Evolutionary conservation across 2,888 invertebrate species (phyloP).

Genomic region (Bombylius discolor): DNA sequence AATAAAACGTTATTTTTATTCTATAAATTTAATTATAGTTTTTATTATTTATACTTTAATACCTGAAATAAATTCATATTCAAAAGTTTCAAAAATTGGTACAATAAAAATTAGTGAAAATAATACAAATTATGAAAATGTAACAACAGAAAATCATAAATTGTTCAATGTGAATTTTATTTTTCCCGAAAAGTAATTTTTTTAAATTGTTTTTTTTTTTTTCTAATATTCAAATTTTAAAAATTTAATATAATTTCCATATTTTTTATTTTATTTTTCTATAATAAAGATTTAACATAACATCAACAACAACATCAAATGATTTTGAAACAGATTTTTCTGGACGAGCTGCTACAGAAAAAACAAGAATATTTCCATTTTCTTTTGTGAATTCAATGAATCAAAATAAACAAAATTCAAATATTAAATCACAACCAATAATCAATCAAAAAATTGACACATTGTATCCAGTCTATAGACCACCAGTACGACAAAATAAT

Average conservation of each 20-base stretch:
- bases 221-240: background rate
- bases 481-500: constrained; percentile 17
- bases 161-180: constrained; percentile 31
- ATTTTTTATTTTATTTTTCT: background rate
- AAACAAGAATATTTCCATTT: constrained; percentile 29
- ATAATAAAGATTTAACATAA: background rate
- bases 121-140: constrained; percentile 16
- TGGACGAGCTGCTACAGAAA: constrained; percentile 29
- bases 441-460: background rate
- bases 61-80: background rate
- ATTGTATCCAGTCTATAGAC: constrained; percentile 15
- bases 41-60: background rate
- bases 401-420: background rate
- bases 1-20: background rate
- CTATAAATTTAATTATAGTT: background rate
- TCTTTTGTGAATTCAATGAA: constrained; percentile 1
- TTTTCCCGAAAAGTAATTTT: constrained; percentile 27
- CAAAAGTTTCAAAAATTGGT: constrained; percentile 1
- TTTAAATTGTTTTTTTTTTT: background rate
- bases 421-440: background rate
- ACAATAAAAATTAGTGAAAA: background rate
- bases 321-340: constrained; percentile 19
- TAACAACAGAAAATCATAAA: constrained; percentile 28
- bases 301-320: background rate
- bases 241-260: no score